phyloP scores from a whole-genome alignment of 1,140 invertebrate species.

The Cyphomyrmex costatus region DNA sequence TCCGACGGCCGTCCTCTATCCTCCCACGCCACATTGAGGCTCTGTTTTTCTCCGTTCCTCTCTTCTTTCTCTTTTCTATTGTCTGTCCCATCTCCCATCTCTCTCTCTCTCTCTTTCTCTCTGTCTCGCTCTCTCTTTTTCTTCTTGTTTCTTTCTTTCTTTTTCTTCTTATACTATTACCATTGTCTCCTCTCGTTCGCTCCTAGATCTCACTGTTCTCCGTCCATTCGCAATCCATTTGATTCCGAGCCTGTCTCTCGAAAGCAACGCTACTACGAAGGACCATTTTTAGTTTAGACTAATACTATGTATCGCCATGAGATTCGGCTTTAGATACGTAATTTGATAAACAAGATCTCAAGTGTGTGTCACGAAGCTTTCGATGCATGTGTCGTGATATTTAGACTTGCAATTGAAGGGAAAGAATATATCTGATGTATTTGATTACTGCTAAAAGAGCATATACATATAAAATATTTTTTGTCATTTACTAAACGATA shows the following conservation, averaged over 20 bases:
- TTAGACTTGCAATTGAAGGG: neutral
- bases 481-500: neutral
- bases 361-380: neutral
- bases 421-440: neutral
- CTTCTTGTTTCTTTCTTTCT: constrained; percentile 40
- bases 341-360: constrained; percentile 38
- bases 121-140: constrained; percentile 35
- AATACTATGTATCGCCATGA: constrained; percentile 66
- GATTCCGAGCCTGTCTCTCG: constrained; percentile 60
- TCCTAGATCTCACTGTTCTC: constrained; percentile 56
- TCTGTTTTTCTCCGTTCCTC: constrained; percentile 46
- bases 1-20: constrained; percentile 55
- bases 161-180: constrained; percentile 45
- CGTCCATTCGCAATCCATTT: constrained; percentile 74
- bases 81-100: constrained; percentile 61
- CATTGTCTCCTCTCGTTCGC: constrained; percentile 67
- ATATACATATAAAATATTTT: neutral
- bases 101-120: constrained; percentile 29
- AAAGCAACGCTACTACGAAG: constrained; percentile 66
- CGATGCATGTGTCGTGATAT: neutral
- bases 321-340: neutral
- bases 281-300: constrained; percentile 79
- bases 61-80: constrained; percentile 53
- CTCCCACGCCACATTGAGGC: constrained; percentile 70
- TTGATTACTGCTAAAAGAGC: neutral